Evolutionary conservation across 2,888 invertebrate species (phyloP).

Genomic region (Ischnura elegans): DNA sequence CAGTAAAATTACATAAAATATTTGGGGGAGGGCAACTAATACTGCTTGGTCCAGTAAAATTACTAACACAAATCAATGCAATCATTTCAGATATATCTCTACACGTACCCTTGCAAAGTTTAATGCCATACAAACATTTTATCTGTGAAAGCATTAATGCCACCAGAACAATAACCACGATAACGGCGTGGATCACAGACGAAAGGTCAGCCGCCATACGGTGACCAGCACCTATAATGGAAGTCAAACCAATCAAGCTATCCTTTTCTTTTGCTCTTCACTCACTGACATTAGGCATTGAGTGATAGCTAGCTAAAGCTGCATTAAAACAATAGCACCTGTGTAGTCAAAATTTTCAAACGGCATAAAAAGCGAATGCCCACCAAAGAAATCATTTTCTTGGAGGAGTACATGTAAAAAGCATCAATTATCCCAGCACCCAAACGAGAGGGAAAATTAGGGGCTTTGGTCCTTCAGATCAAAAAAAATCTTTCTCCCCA

Average conservation of each 20-base stretch:
- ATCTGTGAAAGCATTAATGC: neutral
- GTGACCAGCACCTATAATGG: constrained; percentile 41
- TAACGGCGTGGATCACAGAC: constrained; percentile 42
- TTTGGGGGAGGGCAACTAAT: constrained; percentile 42
- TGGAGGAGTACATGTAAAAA: constrained; percentile 43
- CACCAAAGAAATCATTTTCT: neutral
- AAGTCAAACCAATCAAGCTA: neutral
- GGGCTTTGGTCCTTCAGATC: constrained; percentile 57
- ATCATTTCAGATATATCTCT: neutral
- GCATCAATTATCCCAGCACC: neutral
- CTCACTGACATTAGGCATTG: constrained; percentile 46
- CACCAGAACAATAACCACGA: neutral
- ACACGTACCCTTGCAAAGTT: neutral
- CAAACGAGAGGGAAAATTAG: neutral
- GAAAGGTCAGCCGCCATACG: neutral
- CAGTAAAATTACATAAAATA: constrained; percentile 23
- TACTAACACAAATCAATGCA: constrained; percentile 9
- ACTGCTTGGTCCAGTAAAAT: constrained; percentile 40
- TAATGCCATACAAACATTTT: constrained; percentile 30
- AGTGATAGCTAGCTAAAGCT: constrained; percentile 46
- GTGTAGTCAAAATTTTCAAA: constrained; percentile 39
- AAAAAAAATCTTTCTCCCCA: constrained; percentile 33
- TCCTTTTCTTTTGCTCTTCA: neutral
- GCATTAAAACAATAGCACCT: constrained; percentile 56
- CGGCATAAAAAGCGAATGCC: constrained; percentile 21